Evolutionary conservation across 2,797 vertebrate species (phyloP).

Genomic region (Trachurus trachurus): DNA sequence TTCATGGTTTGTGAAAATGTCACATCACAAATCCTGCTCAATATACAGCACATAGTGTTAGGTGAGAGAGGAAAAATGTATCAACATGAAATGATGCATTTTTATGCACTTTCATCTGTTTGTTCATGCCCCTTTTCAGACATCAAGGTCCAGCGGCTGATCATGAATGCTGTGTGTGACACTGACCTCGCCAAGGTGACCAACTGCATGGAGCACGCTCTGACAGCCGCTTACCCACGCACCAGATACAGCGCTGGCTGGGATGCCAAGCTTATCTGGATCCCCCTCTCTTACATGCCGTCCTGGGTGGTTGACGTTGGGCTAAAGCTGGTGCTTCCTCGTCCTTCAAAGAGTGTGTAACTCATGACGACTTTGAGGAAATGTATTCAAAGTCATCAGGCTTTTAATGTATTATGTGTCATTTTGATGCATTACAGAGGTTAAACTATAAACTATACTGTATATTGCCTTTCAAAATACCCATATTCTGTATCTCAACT

Average conservation of each 20-base stretch:
- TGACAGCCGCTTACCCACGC: constrained; percentile 89
- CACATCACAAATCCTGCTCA: not conserved
- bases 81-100: not conserved
- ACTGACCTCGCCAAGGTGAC: constrained; percentile 93
- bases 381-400: constrained; percentile 17
- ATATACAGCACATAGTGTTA: no score
- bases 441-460: constrained; percentile 1
- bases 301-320: constrained; percentile 88
- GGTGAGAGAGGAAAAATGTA: not conserved
- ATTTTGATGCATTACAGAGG: constrained; percentile 24
- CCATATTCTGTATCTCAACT: constrained; percentile 34
- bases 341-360: constrained; percentile 87
- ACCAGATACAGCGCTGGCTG: constrained; percentile 94
- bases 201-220: constrained; percentile 92
- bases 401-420: constrained; percentile 19
- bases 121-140: constrained; percentile 76
- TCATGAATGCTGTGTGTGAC: constrained; percentile 92
- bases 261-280: constrained; percentile 96
- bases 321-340: constrained; percentile 90
- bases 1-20: not conserved
- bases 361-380: constrained; percentile 1
- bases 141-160: constrained; percentile 87
- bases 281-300: constrained; percentile 95
- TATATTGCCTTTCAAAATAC: constrained; percentile 25
- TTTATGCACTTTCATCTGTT: not conserved